Base-by-base conservation (phyloP, 2,888 invertebrate genomes). In the Tipula helvola region DNA sequence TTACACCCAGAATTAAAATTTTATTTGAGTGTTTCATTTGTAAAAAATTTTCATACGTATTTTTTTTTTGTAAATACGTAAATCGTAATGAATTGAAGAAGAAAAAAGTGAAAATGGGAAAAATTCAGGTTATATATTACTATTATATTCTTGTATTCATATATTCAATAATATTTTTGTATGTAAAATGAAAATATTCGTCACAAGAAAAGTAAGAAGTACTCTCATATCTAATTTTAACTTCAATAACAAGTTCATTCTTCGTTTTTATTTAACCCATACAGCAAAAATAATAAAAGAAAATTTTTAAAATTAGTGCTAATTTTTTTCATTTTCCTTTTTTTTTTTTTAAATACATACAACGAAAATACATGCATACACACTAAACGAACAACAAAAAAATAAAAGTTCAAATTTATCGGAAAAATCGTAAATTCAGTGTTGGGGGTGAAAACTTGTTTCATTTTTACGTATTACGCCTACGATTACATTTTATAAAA, bases 361-460 rank as follows among this genome's bases (percentile, higher is more conserved):
- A 71, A 28, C 28, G 28, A 28, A 28, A 28, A 28, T 28, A 28
- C 28, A 28, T 28, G 2, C 1, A 28, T 28, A 28, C 28, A 28
- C 28, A 28, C 28, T 28, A 28, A 71, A 28, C 28, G 28, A 71
- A 18, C 52, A 52, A 16, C 16, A 52, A 52, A 52, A 52, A 52
- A 16, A 28, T 28, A 28, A 28, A 28, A 28, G 16, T 71, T 71
- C 28, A 71, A 28, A 71, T 71, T 28, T 71, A 71, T 71, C 71
- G 71, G 71, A 28, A 71, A 71, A 71, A 71, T 71, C 28, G 71
- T 28, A 12, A 28, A 71, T 71, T 71, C 84, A 84, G 41, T 84
- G 84, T 84, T 84, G 84, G 84, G 84, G 84, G 84, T 84, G 84
- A 84, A 84, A 84, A 39, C n/a, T 84, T 84, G 41, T 39, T 84